phyloP scores from a whole-genome alignment of 2,113 vertebrate genomes.

The Sylvietta virens region DNA sequence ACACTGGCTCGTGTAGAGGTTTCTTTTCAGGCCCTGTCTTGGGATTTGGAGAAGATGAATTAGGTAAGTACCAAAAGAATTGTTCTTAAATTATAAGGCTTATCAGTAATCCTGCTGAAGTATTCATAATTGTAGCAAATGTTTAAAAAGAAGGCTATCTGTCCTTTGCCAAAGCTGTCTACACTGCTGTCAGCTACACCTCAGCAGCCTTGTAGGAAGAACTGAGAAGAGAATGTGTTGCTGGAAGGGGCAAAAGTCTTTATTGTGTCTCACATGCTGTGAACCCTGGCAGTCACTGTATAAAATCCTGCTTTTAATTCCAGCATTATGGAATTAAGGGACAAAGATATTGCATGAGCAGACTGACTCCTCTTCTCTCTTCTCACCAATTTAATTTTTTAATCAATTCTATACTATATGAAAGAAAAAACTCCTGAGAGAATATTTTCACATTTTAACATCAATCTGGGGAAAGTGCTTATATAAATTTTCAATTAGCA shows the following conservation, averaged over 20 bases:
- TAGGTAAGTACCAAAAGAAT: conserved; percentile 72
- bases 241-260: neutral
- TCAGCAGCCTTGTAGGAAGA: neutral
- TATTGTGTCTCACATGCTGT: neutral
- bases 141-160: neutral
- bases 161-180: neutral
- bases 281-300: neutral
- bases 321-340: neutral
- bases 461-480: neutral
- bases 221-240: neutral
- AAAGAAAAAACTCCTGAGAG: neutral
- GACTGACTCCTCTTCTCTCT: neutral
- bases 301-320: neutral
- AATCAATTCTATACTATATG: neutral
- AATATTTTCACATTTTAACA: neutral
- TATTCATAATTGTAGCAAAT: neutral
- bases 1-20: conserved; percentile 82
- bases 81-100: neutral
- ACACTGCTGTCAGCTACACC: neutral
- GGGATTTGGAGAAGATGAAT: conserved; percentile 97
- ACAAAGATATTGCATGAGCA: neutral
- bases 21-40: conserved; percentile 88
- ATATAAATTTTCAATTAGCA: neutral
- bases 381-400: neutral
- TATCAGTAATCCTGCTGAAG: neutral